Conservation (phyloP, 2,113 vertebrate species). For the Bothrops jararaca region DNA sequence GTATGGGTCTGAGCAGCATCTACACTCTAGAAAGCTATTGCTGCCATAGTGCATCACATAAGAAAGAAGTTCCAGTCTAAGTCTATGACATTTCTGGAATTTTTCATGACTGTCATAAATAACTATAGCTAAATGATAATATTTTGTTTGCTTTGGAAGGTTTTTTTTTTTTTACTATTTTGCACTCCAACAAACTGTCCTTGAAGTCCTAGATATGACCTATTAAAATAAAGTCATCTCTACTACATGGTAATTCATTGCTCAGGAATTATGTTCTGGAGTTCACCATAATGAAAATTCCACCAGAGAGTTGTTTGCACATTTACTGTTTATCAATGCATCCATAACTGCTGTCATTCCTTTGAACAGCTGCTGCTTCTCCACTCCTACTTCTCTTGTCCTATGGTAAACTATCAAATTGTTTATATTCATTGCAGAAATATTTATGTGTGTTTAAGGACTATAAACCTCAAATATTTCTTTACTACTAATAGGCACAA, state of each 20-base stretch:
- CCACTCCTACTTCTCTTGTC: conserved; percentile 41
- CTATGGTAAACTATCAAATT: conserved; percentile 52
- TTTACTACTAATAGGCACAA: conserved; percentile 48
- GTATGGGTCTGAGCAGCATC: neutral
- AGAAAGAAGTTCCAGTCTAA: neutral
- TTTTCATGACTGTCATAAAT: neutral
- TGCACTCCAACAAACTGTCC: neutral
- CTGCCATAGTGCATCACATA: neutral
- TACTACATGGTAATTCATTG: conserved; percentile 22
- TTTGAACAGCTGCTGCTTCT: conserved; percentile 47
- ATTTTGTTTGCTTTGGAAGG: neutral
- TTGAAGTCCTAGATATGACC: neutral
- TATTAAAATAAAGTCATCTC: neutral
- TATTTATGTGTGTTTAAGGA: conserved; percentile 60
- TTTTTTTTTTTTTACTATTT: neutral
- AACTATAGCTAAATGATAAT: neutral
- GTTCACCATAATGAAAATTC: conserved; percentile 49
- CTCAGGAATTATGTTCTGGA: conserved; percentile 9
- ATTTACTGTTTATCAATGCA: conserved; percentile 18
- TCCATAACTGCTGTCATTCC: conserved; percentile 28
- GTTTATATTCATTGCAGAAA: conserved; percentile 59
- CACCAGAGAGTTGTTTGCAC: conserved; percentile 18
- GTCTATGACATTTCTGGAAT: neutral
- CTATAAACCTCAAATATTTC: conserved; percentile 45
- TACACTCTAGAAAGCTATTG: neutral